phyloP scores from a whole-genome alignment of 2,888 invertebrate genomes.

The Tenthredo mesomela region DNA sequence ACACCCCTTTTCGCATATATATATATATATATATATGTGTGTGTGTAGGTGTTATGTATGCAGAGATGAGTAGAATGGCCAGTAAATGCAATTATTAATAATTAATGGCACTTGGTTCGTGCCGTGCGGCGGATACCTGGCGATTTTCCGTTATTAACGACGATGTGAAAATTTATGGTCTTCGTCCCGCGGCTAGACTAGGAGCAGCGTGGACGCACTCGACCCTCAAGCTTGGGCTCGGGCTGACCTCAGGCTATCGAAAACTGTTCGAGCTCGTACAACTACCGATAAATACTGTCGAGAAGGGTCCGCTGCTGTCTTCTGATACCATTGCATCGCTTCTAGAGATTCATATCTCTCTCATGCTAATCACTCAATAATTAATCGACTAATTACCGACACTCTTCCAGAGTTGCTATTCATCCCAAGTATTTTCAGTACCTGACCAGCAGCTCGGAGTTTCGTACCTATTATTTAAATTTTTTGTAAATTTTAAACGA shows the following conservation, averaged over 20 bases:
- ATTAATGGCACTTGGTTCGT: slow-evolving; percentile 50
- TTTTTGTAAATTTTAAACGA: neutral
- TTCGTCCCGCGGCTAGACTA: slow-evolving; percentile 41
- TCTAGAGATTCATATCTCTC: neutral
- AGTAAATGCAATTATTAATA: slow-evolving; percentile 50
- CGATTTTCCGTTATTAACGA: slow-evolving; percentile 52
- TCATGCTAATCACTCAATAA: neutral
- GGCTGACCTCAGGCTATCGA: slow-evolving; percentile 25
- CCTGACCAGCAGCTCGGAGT: neutral
- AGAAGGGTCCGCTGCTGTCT: neutral
- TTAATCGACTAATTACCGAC: slow-evolving; percentile 8
- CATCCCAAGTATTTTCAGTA: neutral
- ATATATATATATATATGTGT: neutral
- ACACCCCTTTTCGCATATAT: neutral
- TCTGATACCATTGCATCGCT: neutral
- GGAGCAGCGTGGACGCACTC: slow-evolving; percentile 36
- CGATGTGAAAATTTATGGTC: slow-evolving; percentile 46
- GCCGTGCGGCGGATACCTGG: slow-evolving; percentile 37
- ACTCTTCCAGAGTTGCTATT: neutral
- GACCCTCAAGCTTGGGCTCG: neutral
- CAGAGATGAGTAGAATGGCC: slow-evolving; percentile 38
- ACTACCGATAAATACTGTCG: slow-evolving; percentile 21
- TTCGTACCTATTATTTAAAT: neutral
- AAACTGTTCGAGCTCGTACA: slow-evolving; percentile 35
- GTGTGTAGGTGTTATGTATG: neutral